Conservation (phyloP, 53 echinoderm and acorn worm genomes). For the Pentamera pediparva region DNA sequence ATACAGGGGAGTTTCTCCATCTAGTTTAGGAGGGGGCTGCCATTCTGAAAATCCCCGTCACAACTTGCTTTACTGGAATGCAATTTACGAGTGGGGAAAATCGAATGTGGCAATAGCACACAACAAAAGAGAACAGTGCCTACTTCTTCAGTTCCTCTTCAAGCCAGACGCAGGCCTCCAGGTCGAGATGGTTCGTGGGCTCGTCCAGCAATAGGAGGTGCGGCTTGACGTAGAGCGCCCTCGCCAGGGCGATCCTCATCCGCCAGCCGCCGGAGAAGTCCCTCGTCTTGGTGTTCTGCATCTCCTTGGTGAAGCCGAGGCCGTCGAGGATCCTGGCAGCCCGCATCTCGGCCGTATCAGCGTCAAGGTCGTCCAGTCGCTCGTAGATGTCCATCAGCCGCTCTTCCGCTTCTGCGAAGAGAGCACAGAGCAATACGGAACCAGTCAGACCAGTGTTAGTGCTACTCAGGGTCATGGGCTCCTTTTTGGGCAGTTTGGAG, state of each 20-base stretch:
- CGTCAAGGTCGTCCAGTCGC: slow-evolving; percentile 85
- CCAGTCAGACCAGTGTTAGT: too few relatives aligned
- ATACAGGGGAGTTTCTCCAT: too few relatives aligned
- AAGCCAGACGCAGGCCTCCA: slow-evolving; percentile 95
- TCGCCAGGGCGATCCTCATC: slow-evolving; percentile 90
- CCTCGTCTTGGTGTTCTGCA: slow-evolving; percentile 77
- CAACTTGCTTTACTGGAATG: too few relatives aligned
- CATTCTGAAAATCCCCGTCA: too few relatives aligned
- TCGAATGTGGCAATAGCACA: background rate
- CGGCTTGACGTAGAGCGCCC: slow-evolving; percentile 96
- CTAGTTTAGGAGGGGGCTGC: too few relatives aligned
- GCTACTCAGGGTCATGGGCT: too few relatives aligned
- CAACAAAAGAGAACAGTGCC: background rate
- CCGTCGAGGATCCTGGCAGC: slow-evolving; percentile 84
- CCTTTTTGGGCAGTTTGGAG: too few relatives aligned
- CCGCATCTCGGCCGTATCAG: slow-evolving; percentile 77
- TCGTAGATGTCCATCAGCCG: slow-evolving; percentile 88
- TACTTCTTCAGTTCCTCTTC: slow-evolving; percentile 88
- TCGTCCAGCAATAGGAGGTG: slow-evolving; percentile 87
- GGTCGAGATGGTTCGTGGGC: slow-evolving; percentile 92
- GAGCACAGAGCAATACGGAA: too few relatives aligned
- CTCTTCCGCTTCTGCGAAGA: slow-evolving; percentile 70
- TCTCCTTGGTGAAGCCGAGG: slow-evolving; percentile 72
- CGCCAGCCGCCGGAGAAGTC: slow-evolving; percentile 99
- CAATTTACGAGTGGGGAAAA: too few relatives aligned